Evolutionary conservation across 2,888 invertebrate species (phyloP).

Genomic region (Aleiodes alternator): DNA sequence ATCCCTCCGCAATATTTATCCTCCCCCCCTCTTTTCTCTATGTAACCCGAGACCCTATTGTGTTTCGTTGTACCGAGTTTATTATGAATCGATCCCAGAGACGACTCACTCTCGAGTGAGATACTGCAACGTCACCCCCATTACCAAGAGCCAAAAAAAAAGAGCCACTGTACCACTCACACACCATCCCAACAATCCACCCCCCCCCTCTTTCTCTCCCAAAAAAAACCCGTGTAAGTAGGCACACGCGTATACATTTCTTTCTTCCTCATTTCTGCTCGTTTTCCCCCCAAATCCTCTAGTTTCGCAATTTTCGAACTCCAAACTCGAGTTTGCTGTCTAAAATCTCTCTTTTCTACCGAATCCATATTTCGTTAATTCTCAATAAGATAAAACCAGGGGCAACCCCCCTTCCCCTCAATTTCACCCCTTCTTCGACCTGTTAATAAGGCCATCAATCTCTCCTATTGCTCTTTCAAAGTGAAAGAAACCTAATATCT

Average conservation of each 20-base stretch:
- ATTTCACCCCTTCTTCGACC: too few species aligned
- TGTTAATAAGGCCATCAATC: too few species aligned
- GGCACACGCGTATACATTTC: conserved; percentile 53
- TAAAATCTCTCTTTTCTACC: too few species aligned
- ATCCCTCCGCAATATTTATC: conserved; percentile 68
- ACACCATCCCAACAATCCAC: not conserved
- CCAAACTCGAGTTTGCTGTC: too few species aligned
- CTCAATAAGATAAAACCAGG: too few species aligned
- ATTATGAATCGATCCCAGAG: conserved; percentile 71
- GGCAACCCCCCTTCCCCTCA: too few species aligned
- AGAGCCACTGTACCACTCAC: conserved; percentile 53
- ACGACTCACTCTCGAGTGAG: conserved; percentile 44
- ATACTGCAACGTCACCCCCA: conserved; percentile 70
- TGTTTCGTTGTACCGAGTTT: conserved; percentile 63
- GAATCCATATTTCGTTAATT: too few species aligned
- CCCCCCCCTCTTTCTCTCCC: not conserved
- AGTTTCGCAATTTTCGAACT: conserved; percentile 49
- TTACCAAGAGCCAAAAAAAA: conserved; percentile 59
- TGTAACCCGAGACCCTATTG: conserved; percentile 59
- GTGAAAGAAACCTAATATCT: conserved; percentile 40
- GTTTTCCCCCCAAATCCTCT: conserved; percentile 56
- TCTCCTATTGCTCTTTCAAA: too few species aligned
- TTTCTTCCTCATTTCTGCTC: conserved; percentile 43
- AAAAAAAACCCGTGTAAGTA: conserved; percentile 16
- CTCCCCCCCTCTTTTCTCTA: conserved; percentile 51